Evolutionary conservation across 2,113 vertebrate species (phyloP).

Genomic region (Hyaena hyaena): DNA sequence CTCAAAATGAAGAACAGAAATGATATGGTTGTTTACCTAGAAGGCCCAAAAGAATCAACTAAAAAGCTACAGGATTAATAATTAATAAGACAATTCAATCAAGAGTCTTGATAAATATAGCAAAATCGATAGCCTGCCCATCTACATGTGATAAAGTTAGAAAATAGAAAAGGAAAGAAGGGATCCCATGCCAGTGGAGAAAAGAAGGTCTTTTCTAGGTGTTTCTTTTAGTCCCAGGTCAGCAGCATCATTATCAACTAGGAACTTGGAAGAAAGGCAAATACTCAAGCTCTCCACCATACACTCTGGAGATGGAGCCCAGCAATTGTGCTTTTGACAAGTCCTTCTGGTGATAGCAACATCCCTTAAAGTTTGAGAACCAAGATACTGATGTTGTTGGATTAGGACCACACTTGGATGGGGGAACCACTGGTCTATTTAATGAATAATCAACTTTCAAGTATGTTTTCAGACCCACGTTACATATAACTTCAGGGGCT

Average conservation of each 20-base stretch:
- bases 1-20: neutral
- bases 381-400: neutral
- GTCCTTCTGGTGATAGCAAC: neutral
- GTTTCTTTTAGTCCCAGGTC: neutral
- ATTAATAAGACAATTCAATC: constrained; percentile 52
- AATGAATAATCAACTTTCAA: neutral
- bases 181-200: neutral
- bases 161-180: neutral
- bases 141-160: neutral
- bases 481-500: neutral
- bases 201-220: neutral
- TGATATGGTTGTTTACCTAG: neutral
- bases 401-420: neutral
- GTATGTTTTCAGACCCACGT: neutral
- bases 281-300: neutral
- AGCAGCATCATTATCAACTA: neutral
- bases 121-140: constrained; percentile 49
- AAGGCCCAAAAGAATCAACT: constrained; percentile 11
- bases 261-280: neutral
- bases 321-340: neutral
- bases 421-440: neutral
- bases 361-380: neutral
- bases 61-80: constrained; percentile 55
- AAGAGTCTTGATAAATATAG: constrained; percentile 44
- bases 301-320: neutral